Percentiles rank a stretch among this genome's conserved stretches.
These are phyloP conservation scores for Alsophila aescularia DNA, from an alignment of 2,888 invertebrate species.

Conservation along the genomic window DNA sequence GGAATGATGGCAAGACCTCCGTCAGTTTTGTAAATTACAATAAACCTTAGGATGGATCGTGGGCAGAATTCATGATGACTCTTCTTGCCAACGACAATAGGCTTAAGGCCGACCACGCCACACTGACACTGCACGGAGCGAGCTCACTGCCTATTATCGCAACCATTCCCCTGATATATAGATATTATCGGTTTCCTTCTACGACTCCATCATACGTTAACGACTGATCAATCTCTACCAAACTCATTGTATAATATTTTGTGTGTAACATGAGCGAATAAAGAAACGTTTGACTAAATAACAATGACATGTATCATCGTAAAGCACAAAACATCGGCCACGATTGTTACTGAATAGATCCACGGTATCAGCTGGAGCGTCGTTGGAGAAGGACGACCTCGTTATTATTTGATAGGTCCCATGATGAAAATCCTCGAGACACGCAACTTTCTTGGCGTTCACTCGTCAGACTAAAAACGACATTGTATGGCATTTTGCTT, in stretches of 20 bases:
- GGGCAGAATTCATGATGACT: constrained; percentile 74
- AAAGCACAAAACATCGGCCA: constrained; percentile 72
- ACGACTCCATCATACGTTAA: constrained; percentile 35
- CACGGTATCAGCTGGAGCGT: constrained; percentile 67
- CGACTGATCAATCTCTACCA: constrained; percentile 40
- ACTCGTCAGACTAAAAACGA: constrained; percentile 78
- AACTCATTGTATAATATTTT: constrained; percentile 45
- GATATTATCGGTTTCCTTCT: constrained; percentile 48
- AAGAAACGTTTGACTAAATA: constrained; percentile 62
- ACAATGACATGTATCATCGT: constrained; percentile 67
- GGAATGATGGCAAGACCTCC: constrained; percentile 72
- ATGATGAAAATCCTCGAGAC: constrained; percentile 77
- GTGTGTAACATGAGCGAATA: constrained; percentile 52
- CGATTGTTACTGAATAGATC: constrained; percentile 70
- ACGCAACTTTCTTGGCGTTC: constrained; percentile 79
- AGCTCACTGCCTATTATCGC: constrained; percentile 63
- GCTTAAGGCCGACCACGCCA: constrained; percentile 60
- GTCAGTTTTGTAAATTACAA: constrained; percentile 82
- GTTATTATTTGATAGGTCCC: constrained; percentile 80
- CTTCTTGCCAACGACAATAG: constrained; percentile 68
- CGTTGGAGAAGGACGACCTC: constrained; percentile 69
- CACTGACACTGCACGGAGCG: constrained; percentile 59
- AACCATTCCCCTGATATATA: constrained; percentile 55
- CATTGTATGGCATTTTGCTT: constrained; percentile 69
- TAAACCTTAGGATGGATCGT: constrained; percentile 78